Percentiles rank a stretch among this genome's conserved stretches.
Evolutionary conservation across 2,888 invertebrate species (phyloP).

Genomic region (Galerucella calmariensis): DNA sequence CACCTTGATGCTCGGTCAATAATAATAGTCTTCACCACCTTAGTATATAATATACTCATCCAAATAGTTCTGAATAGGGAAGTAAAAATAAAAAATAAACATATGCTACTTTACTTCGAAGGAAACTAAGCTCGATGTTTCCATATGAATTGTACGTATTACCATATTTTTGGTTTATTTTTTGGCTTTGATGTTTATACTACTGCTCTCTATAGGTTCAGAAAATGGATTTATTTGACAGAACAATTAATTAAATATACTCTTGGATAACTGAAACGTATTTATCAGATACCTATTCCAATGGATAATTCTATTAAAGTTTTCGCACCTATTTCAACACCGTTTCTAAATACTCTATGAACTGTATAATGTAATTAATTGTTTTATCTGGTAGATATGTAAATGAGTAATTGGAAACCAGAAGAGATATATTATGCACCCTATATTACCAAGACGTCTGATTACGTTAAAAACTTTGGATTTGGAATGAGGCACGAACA

Average conservation of each 20-base stretch:
- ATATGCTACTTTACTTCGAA: too few relatives aligned
- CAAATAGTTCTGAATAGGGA: too few relatives aligned
- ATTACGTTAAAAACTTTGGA: conserved; percentile 43
- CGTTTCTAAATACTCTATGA: conserved; percentile 27
- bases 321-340: conserved; percentile 37
- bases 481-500: conserved; percentile 42
- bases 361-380: conserved; percentile 37
- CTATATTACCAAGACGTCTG: conserved; percentile 42
- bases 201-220: too few relatives aligned
- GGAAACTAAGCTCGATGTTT: too few relatives aligned
- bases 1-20: too few relatives aligned
- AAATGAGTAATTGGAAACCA: conserved; percentile 41
- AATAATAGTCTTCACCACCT: too few relatives aligned
- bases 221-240: neutral
- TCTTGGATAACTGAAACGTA: conserved; percentile 1
- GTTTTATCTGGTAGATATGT: conserved; percentile 44
- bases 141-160: too few relatives aligned
- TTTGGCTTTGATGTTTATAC: too few relatives aligned
- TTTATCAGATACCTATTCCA: conserved; percentile 28
- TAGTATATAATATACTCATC: too few relatives aligned
- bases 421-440: conserved; percentile 47
- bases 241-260: neutral
- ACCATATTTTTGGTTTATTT: too few relatives aligned
- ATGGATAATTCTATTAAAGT: conserved; percentile 32
- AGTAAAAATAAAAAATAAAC: too few relatives aligned